These are phyloP conservation scores for Choreutis nemorana DNA, from an alignment of 2,888 invertebrate species.

Conservation along the genomic window DNA sequence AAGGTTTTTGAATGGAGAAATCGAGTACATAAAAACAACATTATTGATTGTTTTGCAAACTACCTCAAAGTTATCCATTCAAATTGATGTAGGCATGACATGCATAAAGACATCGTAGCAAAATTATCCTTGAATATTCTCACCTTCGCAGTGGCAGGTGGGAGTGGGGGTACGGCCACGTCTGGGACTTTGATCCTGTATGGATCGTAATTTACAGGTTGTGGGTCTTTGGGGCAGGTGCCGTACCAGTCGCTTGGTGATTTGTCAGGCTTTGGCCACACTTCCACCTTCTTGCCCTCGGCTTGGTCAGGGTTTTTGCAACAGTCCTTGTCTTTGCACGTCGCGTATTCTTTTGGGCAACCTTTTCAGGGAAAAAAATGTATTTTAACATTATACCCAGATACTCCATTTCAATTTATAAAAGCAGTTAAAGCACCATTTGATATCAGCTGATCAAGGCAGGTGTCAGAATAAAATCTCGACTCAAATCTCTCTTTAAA, in stretches of 20 bases:
- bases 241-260: constrained; percentile 30
- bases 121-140: constrained; percentile 1
- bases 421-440: no score
- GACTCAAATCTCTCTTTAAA: no score
- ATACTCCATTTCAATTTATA: no score
- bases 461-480: no score
- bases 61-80: not conserved
- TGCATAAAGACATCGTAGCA: not conserved
- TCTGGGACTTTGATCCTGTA: constrained; percentile 51
- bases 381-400: not conserved
- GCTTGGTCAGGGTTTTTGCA: constrained; percentile 33
- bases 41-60: not conserved
- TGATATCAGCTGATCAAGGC: no score
- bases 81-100: not conserved
- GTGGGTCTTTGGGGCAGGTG: constrained; percentile 32
- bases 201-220: constrained; percentile 46
- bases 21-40: not conserved
- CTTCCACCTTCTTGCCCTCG: constrained; percentile 29
- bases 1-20: no score
- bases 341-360: constrained; percentile 20
- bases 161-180: constrained; percentile 40
- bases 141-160: constrained; percentile 48
- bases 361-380: constrained; percentile 18
- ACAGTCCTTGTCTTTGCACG: constrained; percentile 28
- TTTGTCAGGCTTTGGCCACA: constrained; percentile 33